Conservation (phyloP, 2,797 vertebrate genomes). For the Falco rusticolus region DNA sequence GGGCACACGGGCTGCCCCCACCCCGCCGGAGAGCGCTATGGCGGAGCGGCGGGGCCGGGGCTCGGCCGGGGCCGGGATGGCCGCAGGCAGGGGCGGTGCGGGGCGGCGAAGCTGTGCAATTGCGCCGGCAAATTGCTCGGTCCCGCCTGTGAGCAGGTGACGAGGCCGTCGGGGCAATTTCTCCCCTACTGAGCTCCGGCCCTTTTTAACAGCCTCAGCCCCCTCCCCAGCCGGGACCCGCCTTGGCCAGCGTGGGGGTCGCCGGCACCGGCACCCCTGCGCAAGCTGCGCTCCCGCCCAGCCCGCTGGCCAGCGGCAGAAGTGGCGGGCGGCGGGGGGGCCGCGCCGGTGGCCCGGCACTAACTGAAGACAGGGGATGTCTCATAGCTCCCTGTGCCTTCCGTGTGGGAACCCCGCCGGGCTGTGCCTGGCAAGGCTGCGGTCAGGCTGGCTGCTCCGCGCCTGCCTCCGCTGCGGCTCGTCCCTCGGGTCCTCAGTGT, state of each 20-base stretch:
- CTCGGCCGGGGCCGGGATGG: not conserved
- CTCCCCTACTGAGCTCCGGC: fast-evolving
- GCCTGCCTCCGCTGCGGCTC: too few species aligned
- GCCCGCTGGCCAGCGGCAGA: too few species aligned
- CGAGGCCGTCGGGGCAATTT: not conserved
- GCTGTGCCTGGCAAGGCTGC: not conserved
- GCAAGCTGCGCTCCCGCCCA: too few species aligned
- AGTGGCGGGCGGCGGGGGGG: too few species aligned
- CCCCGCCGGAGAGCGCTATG: too few species aligned
- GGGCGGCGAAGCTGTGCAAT: not conserved
- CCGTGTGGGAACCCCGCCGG: not conserved
- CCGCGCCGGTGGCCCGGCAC: not conserved
- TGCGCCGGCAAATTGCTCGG: not conserved
- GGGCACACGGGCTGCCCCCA: not conserved
- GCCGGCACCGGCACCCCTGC: too few species aligned
- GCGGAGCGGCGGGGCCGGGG: not conserved
- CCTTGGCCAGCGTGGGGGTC: too few species aligned
- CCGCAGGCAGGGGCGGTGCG: not conserved
- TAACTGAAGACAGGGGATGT: not conserved
- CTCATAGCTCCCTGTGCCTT: not conserved
- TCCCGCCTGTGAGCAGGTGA: not conserved
- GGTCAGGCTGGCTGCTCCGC: not conserved
- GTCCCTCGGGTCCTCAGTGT: not conserved
- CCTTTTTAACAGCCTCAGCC: not conserved
- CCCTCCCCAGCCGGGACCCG: not conserved